Evolutionary conservation across 1,140 invertebrate genomes (phyloP), one percentile per base, ranked within the genome.

Genomic region (Bombus balteatus): DNA sequence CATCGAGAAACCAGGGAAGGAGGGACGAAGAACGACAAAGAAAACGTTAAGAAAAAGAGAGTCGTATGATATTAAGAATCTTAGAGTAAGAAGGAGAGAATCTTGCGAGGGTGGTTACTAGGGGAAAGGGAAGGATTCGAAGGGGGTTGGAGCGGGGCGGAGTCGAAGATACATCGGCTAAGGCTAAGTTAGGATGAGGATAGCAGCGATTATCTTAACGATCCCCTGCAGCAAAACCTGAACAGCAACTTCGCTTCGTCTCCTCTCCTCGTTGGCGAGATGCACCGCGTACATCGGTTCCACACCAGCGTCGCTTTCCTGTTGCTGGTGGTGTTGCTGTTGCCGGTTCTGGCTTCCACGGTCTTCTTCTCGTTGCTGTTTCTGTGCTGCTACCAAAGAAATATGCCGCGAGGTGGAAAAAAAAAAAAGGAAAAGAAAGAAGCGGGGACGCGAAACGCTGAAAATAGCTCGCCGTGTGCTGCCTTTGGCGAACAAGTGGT

Each of bases 161-260:
- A 81, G 80, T 73, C 73, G 86, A 86, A 80, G 80, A 73, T 85
- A 78, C 89, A 79, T 82, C 87, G 89, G 92, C 92, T 92, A 92
- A 94, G 91, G 92, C 93, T 93, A 94, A 94, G 93, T 94, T 94
- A 94, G 94, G 93, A 94, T 92, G 93, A 94, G 93, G 94, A 94
- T 95, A 94, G 93, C 91, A 88, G 91, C 93, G 93, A 95, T 95
- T 94, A 95, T 95, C 93, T 95, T 95, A 94, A 94, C 94, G 94
- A 95, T 94, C 92, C 92, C 94, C 92, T 93, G 92, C 87, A 92
- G 94, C 92, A 95, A 94, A 95, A 95, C 94, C 93, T 94, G 94
- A 95, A 93, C 94, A 91, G 93, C 93, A 94, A 95, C 93, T 93
- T 93, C 92, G 92, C 91, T 88, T 88, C 82, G 78, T 66, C 65